Evolutionary conservation across 2,888 invertebrate genomes (phyloP), one percentile per base, ranked within the genome.

Genomic region (Himalopsyche anomala): DNA sequence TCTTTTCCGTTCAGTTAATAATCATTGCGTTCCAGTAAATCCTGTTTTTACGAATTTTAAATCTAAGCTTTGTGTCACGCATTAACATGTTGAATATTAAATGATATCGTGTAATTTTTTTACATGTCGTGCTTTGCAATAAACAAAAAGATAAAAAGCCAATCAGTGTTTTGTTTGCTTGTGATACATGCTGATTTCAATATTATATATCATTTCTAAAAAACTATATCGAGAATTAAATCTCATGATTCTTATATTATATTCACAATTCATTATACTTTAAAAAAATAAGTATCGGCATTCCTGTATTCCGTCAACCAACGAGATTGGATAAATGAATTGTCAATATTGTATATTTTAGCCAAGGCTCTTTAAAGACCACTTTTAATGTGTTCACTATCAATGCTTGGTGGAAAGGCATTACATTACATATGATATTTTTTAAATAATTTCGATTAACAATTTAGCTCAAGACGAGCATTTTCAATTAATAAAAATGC

Each of bases 21-120:
- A 74, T 9, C 11, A 38, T 74, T 74, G 38, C 74, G 74, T 74
- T 74, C 38, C 74, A 74, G 74, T 74, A 74, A 74, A 74, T 74
- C 74, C 74, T 12, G 9, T 15, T 74, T 74, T 62, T 74, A 15
- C 8, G 69, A 11, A 74, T 74, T 38, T 74, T 36, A 74, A 74
- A 36, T 74, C 74, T 12, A 74, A 36, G 74, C 36, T 74, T 28
- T 74, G 15, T 74, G 74, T 38, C 74, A 74, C 74, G 74, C 74
- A 74, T 74, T 38, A 36, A 36, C 74, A 74, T 74, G 19, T 36
- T 74, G 74, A 74, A 74, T 74, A 38, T 36, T 74, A 74, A 74
- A 74, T 74, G 74, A 28, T 36, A 38, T 11, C 15, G 19, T 62
- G 28, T 62, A 1, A n/a, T 3, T 19, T 62, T 62, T 62, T 19